Percentiles rank a stretch among this genome's conserved stretches.
Evolutionary conservation across 2,113 vertebrate genomes (phyloP).

Genomic region (Fregata magnificens): DNA sequence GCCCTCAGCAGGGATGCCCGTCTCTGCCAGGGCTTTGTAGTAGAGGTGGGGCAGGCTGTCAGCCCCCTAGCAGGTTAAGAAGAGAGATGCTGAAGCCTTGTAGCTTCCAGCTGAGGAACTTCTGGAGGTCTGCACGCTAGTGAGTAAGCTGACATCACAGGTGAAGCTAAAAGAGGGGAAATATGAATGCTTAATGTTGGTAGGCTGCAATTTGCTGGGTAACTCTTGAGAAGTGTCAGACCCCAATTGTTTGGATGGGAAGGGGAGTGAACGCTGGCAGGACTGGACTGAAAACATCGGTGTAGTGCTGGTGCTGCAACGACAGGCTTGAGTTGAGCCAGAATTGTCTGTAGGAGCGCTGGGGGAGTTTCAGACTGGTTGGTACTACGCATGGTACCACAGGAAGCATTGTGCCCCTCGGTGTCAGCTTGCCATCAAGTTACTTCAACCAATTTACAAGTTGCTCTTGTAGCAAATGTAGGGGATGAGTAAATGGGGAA

Average conservation of each 20-base stretch:
- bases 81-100: neutral
- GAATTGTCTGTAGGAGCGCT: neutral
- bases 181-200: neutral
- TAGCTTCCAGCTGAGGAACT: neutral
- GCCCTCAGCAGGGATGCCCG: neutral
- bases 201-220: neutral
- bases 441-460: neutral
- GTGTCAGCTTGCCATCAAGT: neutral
- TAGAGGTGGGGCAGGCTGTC: neutral
- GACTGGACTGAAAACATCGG: neutral
- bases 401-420: neutral
- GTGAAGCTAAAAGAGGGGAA: neutral
- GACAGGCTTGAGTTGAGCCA: neutral
- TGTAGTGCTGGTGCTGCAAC: neutral
- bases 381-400: accelerated
- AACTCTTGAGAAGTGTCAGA: neutral
- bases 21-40: neutral
- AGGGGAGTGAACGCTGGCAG: neutral
- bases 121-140: neutral
- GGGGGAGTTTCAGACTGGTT: neutral
- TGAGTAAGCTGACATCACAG: neutral
- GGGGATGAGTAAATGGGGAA: neutral
- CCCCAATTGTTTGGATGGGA: neutral
- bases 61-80: neutral
- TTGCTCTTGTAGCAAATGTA: neutral